phyloP scores from a whole-genome alignment of 2,113 vertebrate species.

The Coryphaenoides rupestris region DNA sequence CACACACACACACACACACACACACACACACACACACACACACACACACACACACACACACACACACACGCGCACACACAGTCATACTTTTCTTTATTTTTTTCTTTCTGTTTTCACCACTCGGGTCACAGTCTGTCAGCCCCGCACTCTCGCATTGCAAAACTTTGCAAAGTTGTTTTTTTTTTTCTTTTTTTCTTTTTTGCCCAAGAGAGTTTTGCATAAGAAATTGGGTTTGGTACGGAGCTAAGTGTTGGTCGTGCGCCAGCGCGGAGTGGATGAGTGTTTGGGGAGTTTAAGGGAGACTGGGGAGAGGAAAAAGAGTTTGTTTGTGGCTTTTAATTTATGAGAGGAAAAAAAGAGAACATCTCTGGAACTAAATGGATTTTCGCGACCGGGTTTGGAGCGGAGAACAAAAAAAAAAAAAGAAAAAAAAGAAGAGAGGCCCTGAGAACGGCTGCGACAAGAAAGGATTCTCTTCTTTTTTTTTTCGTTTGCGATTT shows the following conservation, averaged over 20 bases:
- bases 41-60: too few species aligned
- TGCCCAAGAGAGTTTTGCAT: too few species aligned
- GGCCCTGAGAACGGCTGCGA: constrained; percentile 14
- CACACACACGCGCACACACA: too few species aligned
- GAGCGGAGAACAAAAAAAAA: constrained; percentile 14
- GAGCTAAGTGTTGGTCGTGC: constrained; percentile 11
- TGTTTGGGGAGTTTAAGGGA: constrained; percentile 17
- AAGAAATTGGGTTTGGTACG: neutral
- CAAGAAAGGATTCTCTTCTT: too few species aligned
- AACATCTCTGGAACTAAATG: constrained; percentile 6
- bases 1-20: too few species aligned
- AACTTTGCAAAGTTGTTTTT: constrained; percentile 19
- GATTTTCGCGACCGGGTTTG: constrained; percentile 29
- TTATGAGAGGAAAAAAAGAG: constrained; percentile 19
- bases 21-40: too few species aligned
- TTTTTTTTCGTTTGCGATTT: constrained; percentile 36
- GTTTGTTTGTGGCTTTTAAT: neutral
- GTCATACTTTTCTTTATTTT: too few species aligned
- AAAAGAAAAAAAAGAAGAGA: constrained; percentile 17
- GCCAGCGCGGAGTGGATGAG: constrained; percentile 23
- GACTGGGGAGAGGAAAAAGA: neutral
- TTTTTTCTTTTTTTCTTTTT: too few species aligned
- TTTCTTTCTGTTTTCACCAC: constrained; percentile 8
- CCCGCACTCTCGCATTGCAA: constrained; percentile 31
- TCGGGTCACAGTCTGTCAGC: constrained; percentile 32